A percentile compares a stretch with the other conserved stretches of the same genome.
Evolutionary conservation across 2,113 vertebrate species (phyloP).

Genomic region (Eleginops maclovinus): DNA sequence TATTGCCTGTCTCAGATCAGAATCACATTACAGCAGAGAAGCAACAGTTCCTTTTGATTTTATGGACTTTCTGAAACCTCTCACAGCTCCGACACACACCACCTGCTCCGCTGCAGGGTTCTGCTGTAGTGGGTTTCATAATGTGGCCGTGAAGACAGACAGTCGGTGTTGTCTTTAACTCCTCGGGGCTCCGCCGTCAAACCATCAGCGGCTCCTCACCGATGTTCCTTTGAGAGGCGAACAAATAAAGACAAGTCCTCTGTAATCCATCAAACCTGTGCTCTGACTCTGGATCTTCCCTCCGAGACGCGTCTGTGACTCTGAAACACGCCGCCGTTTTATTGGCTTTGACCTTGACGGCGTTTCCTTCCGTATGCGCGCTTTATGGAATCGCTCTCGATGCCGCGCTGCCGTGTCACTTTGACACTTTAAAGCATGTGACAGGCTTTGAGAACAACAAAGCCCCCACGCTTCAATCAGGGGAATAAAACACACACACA

Average conservation of each 20-base stretch:
- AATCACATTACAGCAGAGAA: too few relatives aligned
- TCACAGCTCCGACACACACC: too few relatives aligned
- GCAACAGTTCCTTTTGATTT: too few relatives aligned
- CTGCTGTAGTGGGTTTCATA: neutral
- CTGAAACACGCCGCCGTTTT: constrained; percentile 39
- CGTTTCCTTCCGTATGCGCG: constrained; percentile 40
- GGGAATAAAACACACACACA: constrained; percentile 35
- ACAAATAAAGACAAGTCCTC: constrained; percentile 46
- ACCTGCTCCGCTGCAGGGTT: too few relatives aligned
- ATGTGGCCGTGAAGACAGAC: constrained; percentile 21
- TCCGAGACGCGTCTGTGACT: constrained; percentile 32
- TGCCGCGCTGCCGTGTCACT: constrained; percentile 49
- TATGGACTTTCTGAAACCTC: too few relatives aligned
- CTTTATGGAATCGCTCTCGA: constrained; percentile 62
- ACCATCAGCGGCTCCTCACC: constrained; percentile 20
- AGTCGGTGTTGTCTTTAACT: constrained; percentile 30
- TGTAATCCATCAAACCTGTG: constrained; percentile 52
- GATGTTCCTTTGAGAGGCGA: constrained; percentile 36
- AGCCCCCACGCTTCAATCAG: constrained; percentile 69
- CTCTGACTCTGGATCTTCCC: constrained; percentile 48
- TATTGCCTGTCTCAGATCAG: too few relatives aligned
- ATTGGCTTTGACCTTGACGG: constrained; percentile 70
- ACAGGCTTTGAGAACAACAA: constrained; percentile 73
- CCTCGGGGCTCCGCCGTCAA: constrained; percentile 24
- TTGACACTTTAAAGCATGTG: constrained; percentile 69